A percentile compares a stretch with the other conserved stretches of the same genome.
phyloP scores from a whole-genome alignment of 92 coral and sea anemone genomes.

The Virgularia gustaviana region DNA sequence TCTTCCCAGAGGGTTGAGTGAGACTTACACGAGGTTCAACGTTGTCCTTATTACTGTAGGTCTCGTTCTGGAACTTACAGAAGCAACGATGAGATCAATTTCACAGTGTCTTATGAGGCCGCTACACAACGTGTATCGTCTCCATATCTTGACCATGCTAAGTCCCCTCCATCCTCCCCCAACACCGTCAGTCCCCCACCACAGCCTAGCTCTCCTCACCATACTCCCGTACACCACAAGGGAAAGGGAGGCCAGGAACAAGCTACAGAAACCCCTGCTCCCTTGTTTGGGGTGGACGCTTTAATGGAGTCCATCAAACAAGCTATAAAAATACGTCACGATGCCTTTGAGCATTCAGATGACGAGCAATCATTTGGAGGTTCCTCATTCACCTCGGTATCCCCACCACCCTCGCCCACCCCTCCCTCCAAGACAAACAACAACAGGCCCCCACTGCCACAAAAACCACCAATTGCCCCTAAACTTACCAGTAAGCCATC shows the following conservation, averaged over 20 bases:
- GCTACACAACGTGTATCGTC: slow-evolving; percentile 1
- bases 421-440: not conserved
- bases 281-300: slow-evolving; percentile 30
- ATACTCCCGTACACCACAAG: not conserved
- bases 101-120: slow-evolving; percentile 22
- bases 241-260: not conserved
- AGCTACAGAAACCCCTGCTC: slow-evolving; percentile 3
- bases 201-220: not conserved
- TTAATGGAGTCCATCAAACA: slow-evolving; percentile 33
- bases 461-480: slow-evolving; percentile 2
- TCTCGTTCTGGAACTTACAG: not conserved
- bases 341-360: slow-evolving; percentile 9
- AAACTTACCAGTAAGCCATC: not conserved
- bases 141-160: not conserved
- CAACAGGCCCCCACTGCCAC: not conserved
- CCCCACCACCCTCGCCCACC: slow-evolving; percentile 17
- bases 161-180: slow-evolving; percentile 12
- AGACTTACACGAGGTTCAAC: no score
- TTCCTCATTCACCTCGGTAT: slow-evolving; percentile 23
- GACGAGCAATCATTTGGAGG: slow-evolving; percentile 25
- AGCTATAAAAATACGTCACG: slow-evolving; percentile 25
- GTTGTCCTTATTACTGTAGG: not conserved
- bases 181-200: slow-evolving; percentile 10
- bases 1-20: no score
- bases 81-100: not conserved